Conservation (phyloP, 2,888 invertebrate genomes). For the Napeogenes sylphis region DNA sequence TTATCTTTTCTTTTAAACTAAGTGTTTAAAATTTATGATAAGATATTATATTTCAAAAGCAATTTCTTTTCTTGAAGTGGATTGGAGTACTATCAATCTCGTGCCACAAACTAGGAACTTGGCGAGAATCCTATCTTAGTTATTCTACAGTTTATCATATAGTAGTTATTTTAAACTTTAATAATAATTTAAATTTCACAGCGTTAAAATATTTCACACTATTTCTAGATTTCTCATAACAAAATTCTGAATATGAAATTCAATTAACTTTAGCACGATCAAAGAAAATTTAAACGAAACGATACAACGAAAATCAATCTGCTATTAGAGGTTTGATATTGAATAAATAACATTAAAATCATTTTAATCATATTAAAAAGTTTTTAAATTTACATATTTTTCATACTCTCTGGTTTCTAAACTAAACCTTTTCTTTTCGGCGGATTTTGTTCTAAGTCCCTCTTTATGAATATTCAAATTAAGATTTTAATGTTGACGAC, state of each 20-base stretch:
- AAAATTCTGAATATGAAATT: no score
- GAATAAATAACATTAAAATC: no score
- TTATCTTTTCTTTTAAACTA: no score
- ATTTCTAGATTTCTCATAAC: no score
- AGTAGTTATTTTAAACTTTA: slow-evolving; percentile 3
- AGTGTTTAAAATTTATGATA: not conserved
- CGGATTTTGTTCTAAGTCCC: slow-evolving; percentile 28
- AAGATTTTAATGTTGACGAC: slow-evolving; percentile 21
- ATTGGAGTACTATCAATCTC: slow-evolving; percentile 20
- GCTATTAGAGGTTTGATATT: no score
- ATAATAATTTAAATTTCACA: not conserved
- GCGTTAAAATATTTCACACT: not conserved
- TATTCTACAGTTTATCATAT: slow-evolving; percentile 16
- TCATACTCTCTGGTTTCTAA: slow-evolving; percentile 17
- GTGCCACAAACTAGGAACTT: slow-evolving; percentile 19
- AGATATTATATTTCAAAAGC: slow-evolving; percentile 3
- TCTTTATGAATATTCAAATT: slow-evolving; percentile 33
- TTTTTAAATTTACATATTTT: slow-evolving; percentile 16
- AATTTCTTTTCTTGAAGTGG: slow-evolving; percentile 15
- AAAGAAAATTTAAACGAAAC: no score
- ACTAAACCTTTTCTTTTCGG: slow-evolving; percentile 25
- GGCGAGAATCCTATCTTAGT: slow-evolving; percentile 13
- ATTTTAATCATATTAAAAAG: not conserved
- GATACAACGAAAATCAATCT: no score
- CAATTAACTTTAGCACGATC: no score